Conservation (phyloP, 92 coral and sea anemone species). For the Palythoa caribaeorum region DNA sequence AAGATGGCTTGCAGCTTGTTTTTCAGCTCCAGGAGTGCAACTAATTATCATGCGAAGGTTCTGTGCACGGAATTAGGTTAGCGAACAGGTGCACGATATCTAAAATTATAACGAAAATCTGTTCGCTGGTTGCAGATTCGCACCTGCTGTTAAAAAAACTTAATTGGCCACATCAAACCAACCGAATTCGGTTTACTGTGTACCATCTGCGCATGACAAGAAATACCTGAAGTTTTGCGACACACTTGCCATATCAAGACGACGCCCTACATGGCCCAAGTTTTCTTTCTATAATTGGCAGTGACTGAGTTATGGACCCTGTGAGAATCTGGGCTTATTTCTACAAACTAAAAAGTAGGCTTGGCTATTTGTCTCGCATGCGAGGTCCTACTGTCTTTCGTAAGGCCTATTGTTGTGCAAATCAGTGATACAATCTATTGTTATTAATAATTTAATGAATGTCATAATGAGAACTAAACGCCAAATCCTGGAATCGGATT, state of each 20-base stretch:
- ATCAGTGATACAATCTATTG: conserved; percentile 52
- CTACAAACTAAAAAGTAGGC: conserved; percentile 23
- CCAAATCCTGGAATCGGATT: conserved; percentile 33
- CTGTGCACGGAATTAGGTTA: conserved; percentile 15
- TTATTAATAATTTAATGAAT: conserved; percentile 58
- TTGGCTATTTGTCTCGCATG: conserved; percentile 58
- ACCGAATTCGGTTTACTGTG: not conserved
- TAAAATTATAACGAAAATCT: conserved; percentile 12
- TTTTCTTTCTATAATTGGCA: conserved; percentile 29
- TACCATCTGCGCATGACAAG: conserved; percentile 6
- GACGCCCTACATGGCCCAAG: conserved; percentile 20
- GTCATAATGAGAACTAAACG: conserved; percentile 39
- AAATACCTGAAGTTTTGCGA: not conserved
- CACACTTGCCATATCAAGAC: not conserved
- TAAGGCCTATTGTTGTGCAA: conserved; percentile 77
- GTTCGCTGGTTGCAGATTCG: conserved; percentile 21
- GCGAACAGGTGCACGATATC: conserved; percentile 29
- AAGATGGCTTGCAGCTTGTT: conserved; percentile 4
- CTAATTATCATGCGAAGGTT: conserved; percentile 32
- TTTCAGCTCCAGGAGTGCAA: not conserved
- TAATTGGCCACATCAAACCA: conserved; percentile 26
- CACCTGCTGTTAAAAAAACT: conserved; percentile 32
- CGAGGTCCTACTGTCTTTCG: conserved; percentile 56
- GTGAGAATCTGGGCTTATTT: conserved; percentile 7
- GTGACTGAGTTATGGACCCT: conserved; percentile 8